phyloP scores from a whole-genome alignment of 2,797 vertebrate species.

The Acestrorhynchus altus region DNA sequence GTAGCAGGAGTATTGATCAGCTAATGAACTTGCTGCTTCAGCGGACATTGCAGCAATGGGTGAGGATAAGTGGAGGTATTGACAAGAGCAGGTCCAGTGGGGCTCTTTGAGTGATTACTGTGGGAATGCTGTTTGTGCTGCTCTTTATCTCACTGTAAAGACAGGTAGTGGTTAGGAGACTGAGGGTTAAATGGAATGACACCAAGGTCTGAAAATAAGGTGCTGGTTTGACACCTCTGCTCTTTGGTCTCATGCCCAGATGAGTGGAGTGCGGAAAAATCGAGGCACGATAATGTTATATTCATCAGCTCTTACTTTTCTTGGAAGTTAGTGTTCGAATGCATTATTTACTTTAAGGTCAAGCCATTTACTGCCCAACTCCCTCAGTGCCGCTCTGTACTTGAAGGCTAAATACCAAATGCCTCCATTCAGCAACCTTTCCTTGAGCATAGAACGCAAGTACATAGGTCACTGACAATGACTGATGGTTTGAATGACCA shows the following conservation, averaged over 20 bases:
- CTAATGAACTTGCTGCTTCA: conserved; percentile 51
- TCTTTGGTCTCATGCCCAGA: neutral
- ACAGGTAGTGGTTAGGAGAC: conserved; percentile 13
- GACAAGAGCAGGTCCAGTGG: conserved; percentile 27
- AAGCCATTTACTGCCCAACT: conserved; percentile 41
- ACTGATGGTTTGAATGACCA: conserved; percentile 5
- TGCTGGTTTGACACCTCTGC: neutral
- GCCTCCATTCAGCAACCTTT: neutral
- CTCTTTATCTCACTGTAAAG: conserved; percentile 23
- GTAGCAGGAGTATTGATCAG: conserved; percentile 39
- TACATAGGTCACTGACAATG: conserved; percentile 2
- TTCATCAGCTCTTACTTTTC: conserved; percentile 47
- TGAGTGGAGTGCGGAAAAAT: conserved; percentile 5
- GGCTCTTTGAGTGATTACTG: conserved; percentile 37
- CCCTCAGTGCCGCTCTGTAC: conserved; percentile 24
- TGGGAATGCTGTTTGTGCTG: conserved; percentile 23
- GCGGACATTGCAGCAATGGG: conserved; percentile 33
- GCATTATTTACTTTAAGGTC: conserved; percentile 55
- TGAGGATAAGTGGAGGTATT: conserved; percentile 47
- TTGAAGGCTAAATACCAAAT: conserved; percentile 41
- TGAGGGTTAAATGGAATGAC: conserved; percentile 26
- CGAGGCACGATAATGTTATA: conserved; percentile 16
- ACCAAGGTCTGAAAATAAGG: conserved; percentile 15
- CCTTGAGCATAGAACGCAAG: neutral
- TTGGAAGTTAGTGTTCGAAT: conserved; percentile 43